Conservation (phyloP, 2,888 invertebrate species). For the Archaeoteleia sp. region DNA sequence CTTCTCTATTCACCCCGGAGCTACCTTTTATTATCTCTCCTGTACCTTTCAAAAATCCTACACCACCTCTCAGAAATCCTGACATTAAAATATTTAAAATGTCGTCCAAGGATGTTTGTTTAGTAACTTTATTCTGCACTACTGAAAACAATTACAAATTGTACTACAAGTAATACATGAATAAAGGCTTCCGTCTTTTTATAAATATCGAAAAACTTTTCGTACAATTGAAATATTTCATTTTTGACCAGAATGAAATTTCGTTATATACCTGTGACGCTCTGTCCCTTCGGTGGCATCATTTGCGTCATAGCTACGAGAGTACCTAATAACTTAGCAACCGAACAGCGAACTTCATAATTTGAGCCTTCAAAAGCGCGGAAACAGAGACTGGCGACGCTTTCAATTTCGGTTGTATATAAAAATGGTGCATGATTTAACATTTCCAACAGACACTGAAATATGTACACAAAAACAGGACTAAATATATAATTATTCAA, state of each 20-base stretch:
- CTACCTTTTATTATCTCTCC: conserved; percentile 97
- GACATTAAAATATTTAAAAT: conserved; percentile 93
- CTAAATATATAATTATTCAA: too few relatives aligned
- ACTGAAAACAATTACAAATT: too few relatives aligned
- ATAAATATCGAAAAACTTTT: conserved; percentile 3
- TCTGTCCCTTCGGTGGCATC: conserved; percentile 77
- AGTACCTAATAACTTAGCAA: conserved; percentile 93
- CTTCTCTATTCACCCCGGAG: conserved; percentile 94
- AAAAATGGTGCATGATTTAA: conserved; percentile 89
- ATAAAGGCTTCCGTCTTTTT: too few relatives aligned
- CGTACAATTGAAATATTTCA: too few relatives aligned
- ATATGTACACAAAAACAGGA: too few relatives aligned
- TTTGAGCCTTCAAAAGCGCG: conserved; percentile 94
- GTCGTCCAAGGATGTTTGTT: conserved; percentile 90
- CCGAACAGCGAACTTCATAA: conserved; percentile 93
- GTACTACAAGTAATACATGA: too few relatives aligned
- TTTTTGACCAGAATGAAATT: too few relatives aligned
- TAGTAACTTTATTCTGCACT: conserved; percentile 79
- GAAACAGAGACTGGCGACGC: conserved; percentile 92
- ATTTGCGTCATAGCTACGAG: conserved; percentile 91
- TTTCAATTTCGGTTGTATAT: conserved; percentile 93
- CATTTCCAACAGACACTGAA: conserved; percentile 90
- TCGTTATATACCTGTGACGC: conserved; percentile 71
- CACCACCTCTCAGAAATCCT: conserved; percentile 95
- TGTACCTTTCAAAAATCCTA: conserved; percentile 93